Percentiles rank a stretch among this genome's conserved stretches.
Conservation (phyloP, 2,888 invertebrate genomes). For the Mechanitis mazaeus region DNA sequence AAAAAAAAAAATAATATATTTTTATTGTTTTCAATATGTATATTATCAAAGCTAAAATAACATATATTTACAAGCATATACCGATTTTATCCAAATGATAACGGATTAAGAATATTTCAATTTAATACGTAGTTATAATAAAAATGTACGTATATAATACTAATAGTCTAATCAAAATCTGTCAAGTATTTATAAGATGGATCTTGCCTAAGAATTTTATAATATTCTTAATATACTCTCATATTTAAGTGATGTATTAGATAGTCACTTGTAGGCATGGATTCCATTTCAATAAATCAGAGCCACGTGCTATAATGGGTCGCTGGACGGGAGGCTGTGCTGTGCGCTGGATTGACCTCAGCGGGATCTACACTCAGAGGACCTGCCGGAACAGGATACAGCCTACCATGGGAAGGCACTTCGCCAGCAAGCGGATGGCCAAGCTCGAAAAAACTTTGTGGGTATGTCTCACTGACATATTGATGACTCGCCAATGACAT, state of each 20-base stretch:
- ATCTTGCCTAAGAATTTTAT: no score
- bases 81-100: no score
- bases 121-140: no score
- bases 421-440: constrained; percentile 57
- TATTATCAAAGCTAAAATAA: no score
- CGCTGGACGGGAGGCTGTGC: constrained; percentile 61
- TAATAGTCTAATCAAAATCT: neutral
- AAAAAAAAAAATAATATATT: no score
- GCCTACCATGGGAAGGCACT: constrained; percentile 48
- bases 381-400: constrained; percentile 45
- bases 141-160: neutral
- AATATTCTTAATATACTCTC: no score
- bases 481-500: no score
- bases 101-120: no score
- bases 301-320: constrained; percentile 48
- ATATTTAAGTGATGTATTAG: neutral
- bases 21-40: no score
- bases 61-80: no score
- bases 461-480: constrained; percentile 27
- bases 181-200: no score
- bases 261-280: constrained; percentile 34
- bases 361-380: constrained; percentile 56
- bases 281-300: constrained; percentile 32
- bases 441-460: constrained; percentile 44
- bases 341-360: constrained; percentile 57